Conservation (phyloP, 1,140 invertebrate species). For the Drosophila simulans region DNA sequence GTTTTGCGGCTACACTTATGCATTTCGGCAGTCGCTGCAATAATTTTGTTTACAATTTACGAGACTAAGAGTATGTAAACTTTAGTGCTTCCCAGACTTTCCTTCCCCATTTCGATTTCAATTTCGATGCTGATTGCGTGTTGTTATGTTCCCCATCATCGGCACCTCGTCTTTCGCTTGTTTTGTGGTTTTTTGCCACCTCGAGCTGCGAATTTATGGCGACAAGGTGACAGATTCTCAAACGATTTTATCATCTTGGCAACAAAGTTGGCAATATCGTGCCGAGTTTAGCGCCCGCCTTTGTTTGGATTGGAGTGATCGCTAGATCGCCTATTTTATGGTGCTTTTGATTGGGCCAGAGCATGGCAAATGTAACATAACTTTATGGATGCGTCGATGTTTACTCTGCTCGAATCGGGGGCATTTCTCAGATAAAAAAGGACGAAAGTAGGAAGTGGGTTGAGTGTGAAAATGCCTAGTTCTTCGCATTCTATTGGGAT, state of each 20-base stretch:
- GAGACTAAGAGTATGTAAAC: slow-evolving; percentile 64
- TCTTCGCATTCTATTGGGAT: too few species aligned
- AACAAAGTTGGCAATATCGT: slow-evolving; percentile 62
- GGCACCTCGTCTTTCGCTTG: slow-evolving; percentile 22
- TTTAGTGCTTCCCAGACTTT: slow-evolving; percentile 49
- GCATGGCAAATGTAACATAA: slow-evolving; percentile 55
- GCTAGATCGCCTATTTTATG: slow-evolving; percentile 49
- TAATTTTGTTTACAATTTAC: slow-evolving; percentile 83
- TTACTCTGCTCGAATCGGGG: slow-evolving; percentile 28
- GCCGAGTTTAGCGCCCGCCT: slow-evolving; percentile 27
- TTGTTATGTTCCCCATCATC: slow-evolving; percentile 4
- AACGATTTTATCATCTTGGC: slow-evolving; percentile 78
- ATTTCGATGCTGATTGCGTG: not conserved
- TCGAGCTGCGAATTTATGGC: slow-evolving; percentile 61
- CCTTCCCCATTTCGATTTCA: not conserved
- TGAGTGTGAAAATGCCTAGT: slow-evolving; percentile 5
- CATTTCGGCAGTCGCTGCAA: slow-evolving; percentile 78
- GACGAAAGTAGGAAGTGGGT: slow-evolving; percentile 24
- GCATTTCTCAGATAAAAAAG: slow-evolving; percentile 17
- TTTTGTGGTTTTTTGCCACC: slow-evolving; percentile 43
- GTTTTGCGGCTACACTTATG: slow-evolving; percentile 73
- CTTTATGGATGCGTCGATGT: slow-evolving; percentile 37
- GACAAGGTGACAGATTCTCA: slow-evolving; percentile 81
- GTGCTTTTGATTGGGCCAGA: slow-evolving; percentile 36
- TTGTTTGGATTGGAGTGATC: slow-evolving; percentile 61